Evolutionary conservation across 2,888 invertebrate genomes (phyloP), one percentile per base, ranked within the genome.

Genomic region (Coelinius sp.): DNA sequence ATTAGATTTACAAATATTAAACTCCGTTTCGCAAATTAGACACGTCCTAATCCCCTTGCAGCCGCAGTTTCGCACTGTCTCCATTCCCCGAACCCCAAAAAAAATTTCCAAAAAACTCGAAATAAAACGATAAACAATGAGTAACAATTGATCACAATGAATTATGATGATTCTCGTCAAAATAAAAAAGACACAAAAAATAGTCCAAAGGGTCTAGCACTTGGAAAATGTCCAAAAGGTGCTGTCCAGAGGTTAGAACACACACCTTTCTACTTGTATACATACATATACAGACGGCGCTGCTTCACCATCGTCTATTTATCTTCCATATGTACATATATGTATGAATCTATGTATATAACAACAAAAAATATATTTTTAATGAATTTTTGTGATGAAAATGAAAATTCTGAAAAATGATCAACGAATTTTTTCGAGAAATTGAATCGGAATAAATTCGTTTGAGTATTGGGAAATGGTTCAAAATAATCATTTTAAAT

Each of bases 21-120:
- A 92, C 76, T 93, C 90, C 52, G 91, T 89, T 89, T 97, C 96
- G 87, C 98, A 98, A 72, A 94, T 88, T 22, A 96, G 90, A 86
- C 98, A 98, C 1, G 96, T 95, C 79, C 98, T 90, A 77, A 94
- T 93, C 1, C 97, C 96, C 90, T 98, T 98, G 85, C 98, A 98
- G 46, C 97, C 97, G 88, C 98, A 98, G 0, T 92, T 91, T 49
- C 95, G 89, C 35, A 92, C 91, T 77, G 91, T 91, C 81, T 92
- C 91, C 92, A 93, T 93, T 77, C 35, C 35, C 27, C 31, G 8
- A 35, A 2, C 35, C n/a, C n/a, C n/a, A n/a, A n/a, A n/a, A 35
- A 35, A 35, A 35, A 35, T 35, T 35, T 35, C 35, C 31, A 31
- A 31, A 31, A 31, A 31, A 31, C 5, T 31, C 31, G 31, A n/a